Conservation (phyloP, 2,797 vertebrate species). For the Molossus molossus region DNA sequence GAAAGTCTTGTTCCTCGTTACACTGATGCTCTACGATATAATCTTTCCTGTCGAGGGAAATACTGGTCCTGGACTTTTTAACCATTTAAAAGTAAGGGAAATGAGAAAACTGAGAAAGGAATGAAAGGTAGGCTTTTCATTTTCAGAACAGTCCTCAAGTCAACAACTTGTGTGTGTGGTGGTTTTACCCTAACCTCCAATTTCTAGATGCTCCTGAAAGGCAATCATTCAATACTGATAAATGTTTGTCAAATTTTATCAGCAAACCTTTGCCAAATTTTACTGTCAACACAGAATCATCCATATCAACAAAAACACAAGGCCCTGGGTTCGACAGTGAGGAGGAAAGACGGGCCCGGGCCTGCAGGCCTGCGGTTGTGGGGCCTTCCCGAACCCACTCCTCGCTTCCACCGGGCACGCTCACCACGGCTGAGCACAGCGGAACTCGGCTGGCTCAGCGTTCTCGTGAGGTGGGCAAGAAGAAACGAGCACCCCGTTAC, state of each 20-base stretch:
- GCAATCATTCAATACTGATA: not conserved
- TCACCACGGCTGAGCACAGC: not conserved
- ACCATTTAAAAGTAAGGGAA: conserved; percentile 42
- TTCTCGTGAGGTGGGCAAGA: not conserved
- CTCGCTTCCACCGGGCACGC: not conserved
- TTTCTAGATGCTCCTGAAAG: not conserved
- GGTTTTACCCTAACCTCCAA: not conserved
- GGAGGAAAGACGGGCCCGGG: not conserved
- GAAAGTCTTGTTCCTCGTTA: not conserved
- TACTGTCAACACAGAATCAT: not conserved
- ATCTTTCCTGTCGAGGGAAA: not conserved
- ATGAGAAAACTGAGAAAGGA: conserved; percentile 7
- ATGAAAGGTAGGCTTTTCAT: not conserved
- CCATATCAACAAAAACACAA: not conserved
- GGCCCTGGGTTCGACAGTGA: not conserved
- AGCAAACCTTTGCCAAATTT: not conserved
- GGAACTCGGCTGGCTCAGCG: not conserved
- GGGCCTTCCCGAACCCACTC: not conserved
- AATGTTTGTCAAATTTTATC: not conserved
- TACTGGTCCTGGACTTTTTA: not conserved
- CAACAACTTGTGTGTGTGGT: not conserved
- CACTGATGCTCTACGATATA: not conserved
- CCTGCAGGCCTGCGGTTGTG: not conserved
- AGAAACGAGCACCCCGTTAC: not conserved
- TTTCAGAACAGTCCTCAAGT: not conserved